phyloP scores from a whole-genome alignment of 1,140 invertebrate genomes.

The Eriocheir sinensis region DNA sequence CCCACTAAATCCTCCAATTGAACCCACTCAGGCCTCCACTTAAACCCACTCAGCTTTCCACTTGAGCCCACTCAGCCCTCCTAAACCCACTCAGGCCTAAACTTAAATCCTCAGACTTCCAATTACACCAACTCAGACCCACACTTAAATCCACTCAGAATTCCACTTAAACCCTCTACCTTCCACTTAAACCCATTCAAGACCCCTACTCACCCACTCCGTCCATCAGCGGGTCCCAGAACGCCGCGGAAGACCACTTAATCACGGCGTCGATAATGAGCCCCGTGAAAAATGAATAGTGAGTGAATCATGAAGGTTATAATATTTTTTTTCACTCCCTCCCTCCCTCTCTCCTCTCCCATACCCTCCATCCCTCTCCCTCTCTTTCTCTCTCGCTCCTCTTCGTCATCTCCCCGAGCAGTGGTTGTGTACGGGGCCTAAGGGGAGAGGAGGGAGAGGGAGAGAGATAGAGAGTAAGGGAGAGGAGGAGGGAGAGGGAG shows the following conservation, averaged over 20 bases:
- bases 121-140: no score
- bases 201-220: no score
- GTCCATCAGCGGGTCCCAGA: slow-evolving; percentile 23
- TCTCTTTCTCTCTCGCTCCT: not conserved
- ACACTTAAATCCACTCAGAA: no score
- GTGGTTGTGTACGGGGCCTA: not conserved
- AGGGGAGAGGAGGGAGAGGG: not conserved
- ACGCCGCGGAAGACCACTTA: slow-evolving; percentile 59
- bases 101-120: no score
- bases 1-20: no score
- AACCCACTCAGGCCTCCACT: no score
- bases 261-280: slow-evolving; percentile 68
- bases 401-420: not conserved
- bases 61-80: no score
- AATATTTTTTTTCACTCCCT: not conserved
- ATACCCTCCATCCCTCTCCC: not conserved
- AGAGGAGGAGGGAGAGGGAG: slow-evolving; percentile 44
- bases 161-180: no score
- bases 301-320: slow-evolving; percentile 65
- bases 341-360: slow-evolving; percentile 27
- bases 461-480: not conserved
- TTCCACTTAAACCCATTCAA: no score
- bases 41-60: no score
- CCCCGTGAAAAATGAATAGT: slow-evolving; percentile 69
- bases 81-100: no score